A percentile compares a stretch with the other conserved stretches of the same genome.
phyloP scores from a whole-genome alignment of 2,113 vertebrate genomes.

The Anguilla rostrata region DNA sequence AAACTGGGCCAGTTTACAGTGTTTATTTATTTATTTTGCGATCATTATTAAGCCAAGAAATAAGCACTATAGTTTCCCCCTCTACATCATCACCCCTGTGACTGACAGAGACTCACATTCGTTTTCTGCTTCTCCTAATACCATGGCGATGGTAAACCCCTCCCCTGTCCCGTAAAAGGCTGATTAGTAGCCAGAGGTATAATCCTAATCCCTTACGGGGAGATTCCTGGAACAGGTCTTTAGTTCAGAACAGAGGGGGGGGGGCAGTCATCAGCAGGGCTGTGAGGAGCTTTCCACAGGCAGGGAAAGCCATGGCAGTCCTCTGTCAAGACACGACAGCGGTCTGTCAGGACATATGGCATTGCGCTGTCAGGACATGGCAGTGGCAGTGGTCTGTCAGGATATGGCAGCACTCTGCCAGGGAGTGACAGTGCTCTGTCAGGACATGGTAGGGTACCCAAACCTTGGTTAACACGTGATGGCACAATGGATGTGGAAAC shows the following conservation, averaged over 20 bases:
- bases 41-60: no score
- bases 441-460: no score
- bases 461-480: background rate
- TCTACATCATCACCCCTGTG: background rate
- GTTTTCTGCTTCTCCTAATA: background rate
- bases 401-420: no score
- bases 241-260: background rate
- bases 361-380: no score
- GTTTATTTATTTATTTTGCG: no score
- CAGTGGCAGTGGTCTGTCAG: no score
- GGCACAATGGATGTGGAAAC: background rate
- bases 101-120: background rate
- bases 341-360: no score
- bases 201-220: slow-evolving; percentile 65
- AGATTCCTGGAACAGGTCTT: slow-evolving; percentile 30
- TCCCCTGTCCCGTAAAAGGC: slow-evolving; percentile 31
- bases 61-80: no score
- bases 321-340: background rate
- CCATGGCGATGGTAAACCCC: background rate
- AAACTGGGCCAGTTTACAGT: no score
- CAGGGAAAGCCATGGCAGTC: background rate
- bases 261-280: background rate
- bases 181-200: slow-evolving; percentile 47
- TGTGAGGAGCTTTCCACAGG: slow-evolving; percentile 14
- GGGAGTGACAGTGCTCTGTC: no score